Percentiles rank a stretch among this genome's conserved stretches.
phyloP scores from a whole-genome alignment of 2,797 vertebrate species.

The Poecilia wingei region DNA sequence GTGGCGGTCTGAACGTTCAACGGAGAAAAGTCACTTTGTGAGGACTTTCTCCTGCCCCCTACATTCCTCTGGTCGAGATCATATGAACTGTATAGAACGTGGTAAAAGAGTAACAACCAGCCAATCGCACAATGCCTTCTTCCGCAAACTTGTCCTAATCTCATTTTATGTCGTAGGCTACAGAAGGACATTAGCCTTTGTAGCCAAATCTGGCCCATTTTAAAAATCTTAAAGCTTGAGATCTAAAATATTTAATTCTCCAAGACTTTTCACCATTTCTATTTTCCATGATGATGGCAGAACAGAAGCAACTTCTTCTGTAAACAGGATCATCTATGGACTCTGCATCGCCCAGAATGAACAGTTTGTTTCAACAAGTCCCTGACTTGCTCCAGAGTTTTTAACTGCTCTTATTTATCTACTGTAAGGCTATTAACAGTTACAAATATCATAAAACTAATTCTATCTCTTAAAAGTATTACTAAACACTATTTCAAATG shows the following conservation, averaged over 20 bases:
- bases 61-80: slow-evolving; percentile 53
- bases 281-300: neutral
- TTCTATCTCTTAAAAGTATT: neutral
- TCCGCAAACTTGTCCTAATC: slow-evolving; percentile 30
- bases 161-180: too few relatives aligned
- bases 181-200: neutral
- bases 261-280: neutral
- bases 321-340: neutral
- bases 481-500: neutral
- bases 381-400: neutral
- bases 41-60: slow-evolving; percentile 22
- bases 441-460: neutral
- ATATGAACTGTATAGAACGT: slow-evolving; percentile 29
- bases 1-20: slow-evolving; percentile 27
- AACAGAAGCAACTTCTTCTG: neutral
- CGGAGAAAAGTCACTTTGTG: slow-evolving; percentile 21
- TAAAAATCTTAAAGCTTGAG: neutral
- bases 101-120: slow-evolving; percentile 11
- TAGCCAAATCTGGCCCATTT: neutral
- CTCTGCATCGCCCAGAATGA: neutral
- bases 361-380: neutral
- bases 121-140: slow-evolving; percentile 32
- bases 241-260: neutral
- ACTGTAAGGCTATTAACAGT: neutral
- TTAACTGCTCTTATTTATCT: neutral